Conservation (phyloP, 2,888 invertebrate genomes). For the Cremastinae sp. region DNA sequence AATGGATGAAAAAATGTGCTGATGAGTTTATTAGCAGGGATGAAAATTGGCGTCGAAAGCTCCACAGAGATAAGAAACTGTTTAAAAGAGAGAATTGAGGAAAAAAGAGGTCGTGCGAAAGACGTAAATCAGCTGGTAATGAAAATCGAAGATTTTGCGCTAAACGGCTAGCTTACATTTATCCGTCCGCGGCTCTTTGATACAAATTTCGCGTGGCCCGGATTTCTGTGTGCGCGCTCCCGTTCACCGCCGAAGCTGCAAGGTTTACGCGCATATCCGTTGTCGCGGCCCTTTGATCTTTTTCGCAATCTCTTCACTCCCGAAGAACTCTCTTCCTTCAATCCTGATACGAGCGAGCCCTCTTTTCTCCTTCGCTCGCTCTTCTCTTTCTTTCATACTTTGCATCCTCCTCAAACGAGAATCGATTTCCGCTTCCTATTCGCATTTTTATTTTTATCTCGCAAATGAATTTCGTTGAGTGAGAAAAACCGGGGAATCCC, state of each 20-base stretch:
- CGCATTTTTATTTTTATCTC: too few relatives aligned
- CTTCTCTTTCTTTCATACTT: too few relatives aligned
- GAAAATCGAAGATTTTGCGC: slow-evolving; percentile 77
- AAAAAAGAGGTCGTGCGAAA: not conserved
- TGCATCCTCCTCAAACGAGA: slow-evolving; percentile 43
- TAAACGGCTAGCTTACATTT: slow-evolving; percentile 79
- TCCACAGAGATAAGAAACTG: too few relatives aligned
- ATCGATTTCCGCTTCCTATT: slow-evolving; percentile 60
- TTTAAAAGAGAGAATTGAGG: too few relatives aligned
- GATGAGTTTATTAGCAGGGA: too few relatives aligned
- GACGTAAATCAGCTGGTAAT: slow-evolving; percentile 77
- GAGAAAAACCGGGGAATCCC: too few relatives aligned
- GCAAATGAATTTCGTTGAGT: too few relatives aligned
- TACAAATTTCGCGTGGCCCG: slow-evolving; percentile 68
- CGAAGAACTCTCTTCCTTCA: slow-evolving; percentile 50
- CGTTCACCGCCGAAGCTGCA: slow-evolving; percentile 44
- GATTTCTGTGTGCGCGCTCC: slow-evolving; percentile 49
- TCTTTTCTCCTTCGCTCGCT: too few relatives aligned
- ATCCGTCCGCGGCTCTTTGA: slow-evolving; percentile 78
- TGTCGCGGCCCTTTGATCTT: slow-evolving; percentile 78
- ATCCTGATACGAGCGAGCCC: slow-evolving; percentile 23
- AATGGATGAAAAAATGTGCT: too few relatives aligned
- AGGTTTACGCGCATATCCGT: slow-evolving; percentile 79
- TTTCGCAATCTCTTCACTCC: slow-evolving; percentile 63
- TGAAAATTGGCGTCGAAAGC: too few relatives aligned